Evolutionary conservation across 2,797 vertebrate species (phyloP), one percentile per base, ranked within the genome.

Genomic region (Hapalemur alaotrensis): DNA sequence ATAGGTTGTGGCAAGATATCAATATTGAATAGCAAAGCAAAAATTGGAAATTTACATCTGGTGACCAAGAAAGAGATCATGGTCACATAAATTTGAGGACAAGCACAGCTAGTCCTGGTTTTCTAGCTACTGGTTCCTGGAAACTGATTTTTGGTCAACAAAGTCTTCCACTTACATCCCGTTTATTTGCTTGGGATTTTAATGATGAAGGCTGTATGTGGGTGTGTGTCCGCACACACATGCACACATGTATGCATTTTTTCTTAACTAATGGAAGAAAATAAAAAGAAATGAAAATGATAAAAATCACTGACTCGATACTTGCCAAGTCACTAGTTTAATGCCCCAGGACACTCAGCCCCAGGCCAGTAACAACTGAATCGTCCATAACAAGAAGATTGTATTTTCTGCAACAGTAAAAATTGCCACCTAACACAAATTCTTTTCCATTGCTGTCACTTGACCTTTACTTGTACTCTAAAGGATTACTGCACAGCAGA

Each of bases 331-430:
- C 67, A 63, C 8, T 35, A n/a, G 17, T 70, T 81, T 54, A 93
- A 78, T 69, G 63, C 18, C 25, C 7, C 12, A n/a, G 59, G 61
- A 69, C 22, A 17, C 32, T 65, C 67, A 75, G 14, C 22, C 70
- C 11, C 67, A 70, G 22, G 25, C 70, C 11, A 54, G 2, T 65
- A 84, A 89, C 25, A 87, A 63, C 54, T n/a, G 30, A 89, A 87
- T 67, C 80, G 2, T 57, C 38, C 12, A 15, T 15, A 72, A 43
- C 4, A 57, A 83, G 41, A 75, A 50, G 20, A 92, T 59, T 38
- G 7, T 46, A 78, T 80, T 95, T 96, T 48, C 52, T 83, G 79
- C 89, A 41, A 76, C 52, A 38, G 32, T 46, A 76, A 80, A 92
- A 89, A 61, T 48, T 75, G 7, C 13, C 35, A 41, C 48, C 61